Evolutionary conservation across 2,797 vertebrate genomes (phyloP).

Genomic region (Pseudochirops corinnae): DNA sequence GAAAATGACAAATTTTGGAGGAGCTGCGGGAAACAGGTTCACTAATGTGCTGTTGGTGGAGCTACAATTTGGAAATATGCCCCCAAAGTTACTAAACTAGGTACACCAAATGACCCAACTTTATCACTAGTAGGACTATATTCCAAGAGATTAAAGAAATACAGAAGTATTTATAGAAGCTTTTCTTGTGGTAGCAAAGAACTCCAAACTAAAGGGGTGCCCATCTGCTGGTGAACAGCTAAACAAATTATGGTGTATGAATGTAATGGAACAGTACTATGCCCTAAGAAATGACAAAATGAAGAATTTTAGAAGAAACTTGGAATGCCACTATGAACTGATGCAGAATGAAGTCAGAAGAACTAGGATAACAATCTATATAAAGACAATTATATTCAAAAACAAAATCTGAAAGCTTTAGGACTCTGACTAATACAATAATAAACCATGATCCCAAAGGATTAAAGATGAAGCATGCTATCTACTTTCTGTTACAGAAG

Average conservation of each 20-base stretch:
- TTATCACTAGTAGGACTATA: background rate
- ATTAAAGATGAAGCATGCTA: background rate
- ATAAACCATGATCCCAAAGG: background rate
- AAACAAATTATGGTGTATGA: background rate
- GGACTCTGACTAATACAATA: background rate
- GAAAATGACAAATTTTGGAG: background rate
- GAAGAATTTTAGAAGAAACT: background rate
- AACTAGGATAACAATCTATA: background rate
- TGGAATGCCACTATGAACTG: background rate
- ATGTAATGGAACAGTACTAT: background rate
- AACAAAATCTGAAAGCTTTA: background rate
- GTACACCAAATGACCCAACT: background rate
- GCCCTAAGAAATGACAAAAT: background rate
- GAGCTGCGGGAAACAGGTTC: too few species aligned
- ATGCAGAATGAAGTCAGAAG: background rate
- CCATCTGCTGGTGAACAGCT: background rate
- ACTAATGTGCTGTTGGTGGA: background rate
- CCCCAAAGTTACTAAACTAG: background rate
- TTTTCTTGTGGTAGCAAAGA: background rate
- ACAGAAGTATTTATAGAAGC: background rate
- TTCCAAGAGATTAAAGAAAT: background rate
- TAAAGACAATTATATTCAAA: background rate
- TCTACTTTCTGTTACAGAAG: background rate
- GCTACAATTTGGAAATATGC: background rate
- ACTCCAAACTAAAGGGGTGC: background rate